phyloP scores from a whole-genome alignment of 2,888 invertebrate species.

The Steinernema carpocapsae region DNA sequence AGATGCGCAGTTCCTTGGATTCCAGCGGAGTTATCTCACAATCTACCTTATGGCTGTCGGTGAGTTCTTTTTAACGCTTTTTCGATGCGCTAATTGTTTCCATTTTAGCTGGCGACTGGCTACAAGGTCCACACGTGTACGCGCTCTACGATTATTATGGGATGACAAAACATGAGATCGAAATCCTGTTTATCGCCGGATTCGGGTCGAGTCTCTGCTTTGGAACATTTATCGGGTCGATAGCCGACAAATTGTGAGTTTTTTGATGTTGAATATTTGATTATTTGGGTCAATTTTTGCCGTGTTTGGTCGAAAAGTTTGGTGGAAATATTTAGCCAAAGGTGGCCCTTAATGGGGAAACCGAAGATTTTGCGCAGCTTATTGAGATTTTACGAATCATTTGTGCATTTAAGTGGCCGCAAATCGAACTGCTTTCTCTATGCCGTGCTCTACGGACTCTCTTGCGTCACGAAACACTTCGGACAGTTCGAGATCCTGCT shows the following conservation, averaged over 20 bases:
- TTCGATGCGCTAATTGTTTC: constrained; percentile 41
- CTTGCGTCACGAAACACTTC: constrained; percentile 73
- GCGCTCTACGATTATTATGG: constrained; percentile 72
- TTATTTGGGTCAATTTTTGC: neutral
- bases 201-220: constrained; percentile 73
- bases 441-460: constrained; percentile 71
- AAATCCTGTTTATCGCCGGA: constrained; percentile 73
- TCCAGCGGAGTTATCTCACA: constrained; percentile 71
- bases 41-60: constrained; percentile 72
- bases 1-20: constrained; percentile 69
- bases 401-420: constrained; percentile 72
- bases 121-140: constrained; percentile 73
- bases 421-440: constrained; percentile 72
- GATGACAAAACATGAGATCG: constrained; percentile 71
- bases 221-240: constrained; percentile 72
- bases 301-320: too few species aligned
- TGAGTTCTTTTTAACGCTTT: constrained; percentile 49
- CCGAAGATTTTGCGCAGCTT: too few species aligned
- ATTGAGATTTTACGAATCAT: too few species aligned
- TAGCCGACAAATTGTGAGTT: constrained; percentile 73
- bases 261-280: neutral
- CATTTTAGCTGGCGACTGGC: constrained; percentile 72
- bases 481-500: constrained; percentile 70
- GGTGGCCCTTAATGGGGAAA: too few species aligned
- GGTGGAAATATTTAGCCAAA: too few species aligned